Evolutionary conservation across 2,797 vertebrate species (phyloP), one percentile per base, ranked within the genome.

Genomic region (Platalea minor): DNA sequence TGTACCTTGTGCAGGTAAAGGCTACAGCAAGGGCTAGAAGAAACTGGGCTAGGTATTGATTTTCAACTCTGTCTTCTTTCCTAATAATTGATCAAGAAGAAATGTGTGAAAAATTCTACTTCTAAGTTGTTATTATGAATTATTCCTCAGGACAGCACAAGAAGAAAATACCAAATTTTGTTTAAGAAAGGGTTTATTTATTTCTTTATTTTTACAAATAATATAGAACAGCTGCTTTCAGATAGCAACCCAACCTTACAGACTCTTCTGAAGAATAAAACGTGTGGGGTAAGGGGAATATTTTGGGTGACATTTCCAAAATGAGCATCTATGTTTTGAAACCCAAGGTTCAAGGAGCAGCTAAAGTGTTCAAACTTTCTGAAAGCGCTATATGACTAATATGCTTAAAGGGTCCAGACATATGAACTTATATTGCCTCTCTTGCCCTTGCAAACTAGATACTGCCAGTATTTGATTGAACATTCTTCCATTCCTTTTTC

Each of bases 211-310:
- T 97, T 96, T 86, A 83, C 23, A 84, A 67, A 86, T 89, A 81
- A 64, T 53, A 39, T 88, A 57, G 25, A 61, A 81, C 50, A 91
- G 16, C 24, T 54, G 26, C 14, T 83, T 89, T 93, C 25, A 92
- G 63, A 35, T 39, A 83, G 41, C 23, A 70, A 5, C 28, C 8
- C 67, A 82, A 76, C 20, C 17, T 73, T 79, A 46, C 16, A 53
- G 56, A 85, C 18, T 65, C 15, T 92, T 94, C n/a, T 33, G 45
- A 93, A 82, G 83, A 95, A 87, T 85, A 94, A 94, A 89, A 88
- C 1, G 2, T 24, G 7, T 39, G 2, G 29, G 12, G 2, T 18
- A 63, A 57, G 17, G 13, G 50, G 24, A 70, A 5, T 46, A 59
- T 19, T 93, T 85, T 56, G 29, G 29, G 14, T 75, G 75, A 28